Percentiles rank a stretch among this genome's conserved stretches.
These are phyloP conservation scores for Akabosia matsudoensis DNA, from an alignment of 1,140 invertebrate genomes.

Conservation along the genomic window DNA sequence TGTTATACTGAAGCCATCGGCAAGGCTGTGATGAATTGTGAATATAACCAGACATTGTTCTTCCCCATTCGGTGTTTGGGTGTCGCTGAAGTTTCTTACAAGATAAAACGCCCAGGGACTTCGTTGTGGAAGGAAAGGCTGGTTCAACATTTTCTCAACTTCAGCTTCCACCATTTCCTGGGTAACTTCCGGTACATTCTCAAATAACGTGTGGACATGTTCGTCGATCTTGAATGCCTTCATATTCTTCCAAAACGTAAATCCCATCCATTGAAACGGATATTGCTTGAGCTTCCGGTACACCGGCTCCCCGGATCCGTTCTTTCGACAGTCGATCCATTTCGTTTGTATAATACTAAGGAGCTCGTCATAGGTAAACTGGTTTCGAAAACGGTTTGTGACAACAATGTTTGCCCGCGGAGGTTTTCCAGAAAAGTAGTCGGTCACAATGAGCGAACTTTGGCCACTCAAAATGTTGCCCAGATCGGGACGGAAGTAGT, in stretches of 20 bases:
- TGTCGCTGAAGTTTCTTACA: not conserved
- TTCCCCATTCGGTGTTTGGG: too few species aligned
- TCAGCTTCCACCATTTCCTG: not conserved
- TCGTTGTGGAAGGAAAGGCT: not conserved
- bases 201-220: not conserved
- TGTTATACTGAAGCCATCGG: too few species aligned
- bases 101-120: not conserved
- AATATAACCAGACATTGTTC: too few species aligned
- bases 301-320: not conserved
- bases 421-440: not conserved
- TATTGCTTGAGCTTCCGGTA: not conserved
- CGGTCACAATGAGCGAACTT: not conserved
- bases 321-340: not conserved
- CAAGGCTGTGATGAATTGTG: too few species aligned
- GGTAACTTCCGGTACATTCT: not conserved
- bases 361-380: not conserved
- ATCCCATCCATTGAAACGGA: not conserved
- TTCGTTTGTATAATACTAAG: not conserved
- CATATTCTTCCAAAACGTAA: not conserved
- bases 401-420: not conserved
- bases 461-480: not conserved
- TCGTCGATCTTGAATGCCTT: not conserved
- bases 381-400: not conserved
- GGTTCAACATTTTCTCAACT: not conserved
- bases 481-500: not conserved